Evolutionary conservation across 1,140 invertebrate genomes (phyloP), one percentile per base, ranked within the genome.

Genomic region (Halictus rubicundus): DNA sequence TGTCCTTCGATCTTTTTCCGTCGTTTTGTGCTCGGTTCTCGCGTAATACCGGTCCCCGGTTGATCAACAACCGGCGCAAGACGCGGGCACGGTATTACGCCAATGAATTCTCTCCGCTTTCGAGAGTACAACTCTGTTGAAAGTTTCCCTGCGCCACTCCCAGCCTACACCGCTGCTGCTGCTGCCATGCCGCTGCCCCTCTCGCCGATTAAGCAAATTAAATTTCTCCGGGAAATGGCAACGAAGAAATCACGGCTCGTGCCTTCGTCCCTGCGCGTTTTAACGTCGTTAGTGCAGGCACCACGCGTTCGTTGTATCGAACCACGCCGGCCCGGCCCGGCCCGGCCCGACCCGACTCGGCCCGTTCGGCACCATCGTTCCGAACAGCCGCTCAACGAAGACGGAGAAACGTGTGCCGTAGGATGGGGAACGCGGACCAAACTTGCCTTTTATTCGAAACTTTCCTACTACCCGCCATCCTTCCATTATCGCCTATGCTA

Each of bases 141-240:
- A 85, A 85, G 63, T 82, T 87, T 84, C 63, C 42, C 54, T 60
- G 37, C 32, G 71, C 71, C 79, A 70, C 65, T 73, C 61, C 37
- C 54, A 7, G 49, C 49, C 49, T 10, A 12, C 42, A 14, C 42
- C 42, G 42, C 42, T 23, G 64, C 52, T 19, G 2, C 42, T 25
- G 23, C 25, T 8, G 46, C 52, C n/a, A 66, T 12, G 60, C 32
- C 66, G 60, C 80, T 66, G 54, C 73, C 65, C 73, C 84, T 64
- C 72, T 42, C 80, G 49, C 80, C 88, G 88, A 88, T 88, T 88
- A 88, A 88, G 87, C 88, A 88, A 88, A 88, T 88, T 87, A 88
- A 88, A 88, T 88, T 88, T 88, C 87, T 77, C 79, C 39, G 79
- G 68, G 81, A 81, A 88, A 87, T 78, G 79, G 84, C 80, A 80